A percentile compares a stretch with the other conserved stretches of the same genome.
phyloP scores from a whole-genome alignment of 2,888 invertebrate species.

The Oithona nana region DNA sequence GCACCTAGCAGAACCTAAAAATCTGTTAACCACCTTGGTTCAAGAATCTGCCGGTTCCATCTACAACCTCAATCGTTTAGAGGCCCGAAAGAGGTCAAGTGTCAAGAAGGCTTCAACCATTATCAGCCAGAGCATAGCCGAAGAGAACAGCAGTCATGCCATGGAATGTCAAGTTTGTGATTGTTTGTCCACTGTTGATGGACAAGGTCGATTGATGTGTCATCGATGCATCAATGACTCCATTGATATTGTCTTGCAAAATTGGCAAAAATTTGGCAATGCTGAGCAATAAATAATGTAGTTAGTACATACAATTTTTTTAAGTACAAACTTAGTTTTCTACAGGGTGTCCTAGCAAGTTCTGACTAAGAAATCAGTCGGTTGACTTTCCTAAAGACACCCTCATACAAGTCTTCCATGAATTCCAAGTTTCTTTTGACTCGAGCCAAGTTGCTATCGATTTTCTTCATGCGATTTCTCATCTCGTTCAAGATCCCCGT shows the following conservation, averaged over 20 bases:
- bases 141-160: slow-evolving; percentile 33
- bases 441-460: background rate
- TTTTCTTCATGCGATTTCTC: slow-evolving; percentile 1
- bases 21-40: slow-evolving; percentile 28
- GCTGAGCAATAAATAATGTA: no score
- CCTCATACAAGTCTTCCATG: slow-evolving; percentile 9
- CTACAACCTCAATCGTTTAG: slow-evolving; percentile 22
- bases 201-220: slow-evolving; percentile 28
- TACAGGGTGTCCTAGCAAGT: no score
- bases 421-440: slow-evolving; percentile 6
- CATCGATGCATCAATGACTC: slow-evolving; percentile 24
- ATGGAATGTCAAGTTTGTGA: slow-evolving; percentile 45
- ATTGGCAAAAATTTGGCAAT: no score
- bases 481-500: background rate
- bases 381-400: slow-evolving; percentile 10
- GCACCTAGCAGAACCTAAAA: slow-evolving; percentile 24
- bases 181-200: slow-evolving; percentile 42
- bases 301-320: no score
- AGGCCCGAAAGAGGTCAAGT: slow-evolving; percentile 17
- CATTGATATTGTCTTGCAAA: slow-evolving; percentile 3
- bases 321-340: no score
- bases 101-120: slow-evolving; percentile 26
- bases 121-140: slow-evolving; percentile 26
- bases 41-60: slow-evolving; percentile 29
- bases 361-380: no score